A percentile compares a stretch with the other conserved stretches of the same genome.
Evolutionary conservation across 2,113 vertebrate species (phyloP).

Genomic region (Otus sunia): DNA sequence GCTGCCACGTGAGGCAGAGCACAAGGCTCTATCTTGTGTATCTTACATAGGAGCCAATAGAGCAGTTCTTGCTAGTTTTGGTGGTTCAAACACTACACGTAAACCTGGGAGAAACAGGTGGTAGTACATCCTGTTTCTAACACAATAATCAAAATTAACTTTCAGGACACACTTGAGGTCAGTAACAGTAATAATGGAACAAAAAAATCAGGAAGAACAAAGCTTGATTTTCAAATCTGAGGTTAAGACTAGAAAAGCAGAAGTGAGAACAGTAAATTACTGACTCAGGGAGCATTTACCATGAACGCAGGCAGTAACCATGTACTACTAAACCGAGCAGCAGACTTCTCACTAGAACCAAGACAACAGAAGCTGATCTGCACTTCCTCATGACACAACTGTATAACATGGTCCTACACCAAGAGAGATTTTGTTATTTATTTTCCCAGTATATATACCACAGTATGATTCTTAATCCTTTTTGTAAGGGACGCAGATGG

Average conservation of each 20-base stretch:
- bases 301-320: not conserved
- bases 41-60: not conserved
- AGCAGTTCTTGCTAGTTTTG: not conserved
- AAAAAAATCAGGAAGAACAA: conserved; percentile 31
- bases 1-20: not conserved
- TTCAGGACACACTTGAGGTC: conserved; percentile 3
- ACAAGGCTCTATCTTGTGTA: not conserved
- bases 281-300: not conserved
- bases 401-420: rapidly evolving
- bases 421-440: not conserved
- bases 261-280: not conserved
- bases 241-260: conserved; percentile 50
- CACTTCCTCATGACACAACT: not conserved
- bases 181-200: not conserved
- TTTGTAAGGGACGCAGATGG: not conserved
- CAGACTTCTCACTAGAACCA: not conserved
- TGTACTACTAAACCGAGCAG: not conserved
- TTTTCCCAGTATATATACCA: not conserved
- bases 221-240: conserved; percentile 33
- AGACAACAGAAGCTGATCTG: not conserved
- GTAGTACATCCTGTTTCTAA: conserved; percentile 36
- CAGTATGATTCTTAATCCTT: not conserved
- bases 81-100: not conserved
- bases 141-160: conserved; percentile 13
- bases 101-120: conserved; percentile 18